A percentile compares a stretch with the other conserved stretches of the same genome.
Evolutionary conservation across 2,113 vertebrate genomes (phyloP).

Genomic region (Anser brachyrhynchus): DNA sequence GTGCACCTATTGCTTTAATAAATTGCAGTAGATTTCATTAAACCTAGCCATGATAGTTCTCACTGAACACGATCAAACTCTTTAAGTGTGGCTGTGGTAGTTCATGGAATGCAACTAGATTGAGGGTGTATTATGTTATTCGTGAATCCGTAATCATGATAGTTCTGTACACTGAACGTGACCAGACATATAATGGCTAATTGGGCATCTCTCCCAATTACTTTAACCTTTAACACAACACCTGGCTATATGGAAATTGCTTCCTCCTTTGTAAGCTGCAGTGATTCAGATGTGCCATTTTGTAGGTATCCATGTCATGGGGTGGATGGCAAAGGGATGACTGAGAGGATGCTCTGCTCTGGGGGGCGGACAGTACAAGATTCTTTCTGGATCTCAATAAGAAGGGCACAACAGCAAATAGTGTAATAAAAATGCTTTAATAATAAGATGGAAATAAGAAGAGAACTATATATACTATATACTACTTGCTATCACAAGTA

Average conservation of each 20-base stretch:
- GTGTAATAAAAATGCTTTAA: neutral
- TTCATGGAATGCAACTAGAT: no score
- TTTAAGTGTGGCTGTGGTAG: no score
- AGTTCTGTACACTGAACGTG: no score
- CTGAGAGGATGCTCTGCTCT: neutral
- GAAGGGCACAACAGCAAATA: neutral
- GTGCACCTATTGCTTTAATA: no score
- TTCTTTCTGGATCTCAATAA: neutral
- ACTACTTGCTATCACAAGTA: neutral
- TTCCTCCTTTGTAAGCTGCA: neutral
- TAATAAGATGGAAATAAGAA: neutral
- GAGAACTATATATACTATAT: neutral
- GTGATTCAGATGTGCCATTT: neutral
- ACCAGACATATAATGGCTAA: no score
- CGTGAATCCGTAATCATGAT: no score
- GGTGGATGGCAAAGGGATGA: neutral
- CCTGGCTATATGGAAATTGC: neutral
- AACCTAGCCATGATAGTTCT: no score
- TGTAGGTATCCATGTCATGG: neutral
- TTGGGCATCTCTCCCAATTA: no score
- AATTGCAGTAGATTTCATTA: no score
- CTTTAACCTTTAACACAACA: no score
- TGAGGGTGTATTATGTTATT: no score
- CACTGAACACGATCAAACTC: no score
- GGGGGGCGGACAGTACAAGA: rapidly evolving